Conservation (phyloP, 1,140 invertebrate genomes). For the Sesamia nonagrioides region DNA sequence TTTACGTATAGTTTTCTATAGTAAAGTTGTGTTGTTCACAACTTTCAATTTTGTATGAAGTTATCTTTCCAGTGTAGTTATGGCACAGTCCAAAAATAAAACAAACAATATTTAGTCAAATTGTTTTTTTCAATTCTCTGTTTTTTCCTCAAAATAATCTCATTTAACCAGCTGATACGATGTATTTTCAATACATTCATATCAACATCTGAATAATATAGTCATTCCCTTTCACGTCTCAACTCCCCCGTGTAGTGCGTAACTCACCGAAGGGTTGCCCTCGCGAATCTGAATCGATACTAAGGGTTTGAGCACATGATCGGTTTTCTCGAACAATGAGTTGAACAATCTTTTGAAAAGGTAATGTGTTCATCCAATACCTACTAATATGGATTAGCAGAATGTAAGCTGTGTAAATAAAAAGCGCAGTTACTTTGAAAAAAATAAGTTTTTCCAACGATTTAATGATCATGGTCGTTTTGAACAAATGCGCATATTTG, state of each 20-base stretch:
- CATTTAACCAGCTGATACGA: background rate
- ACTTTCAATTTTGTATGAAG: too few relatives aligned
- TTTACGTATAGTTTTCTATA: too few relatives aligned
- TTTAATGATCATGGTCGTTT: too few relatives aligned
- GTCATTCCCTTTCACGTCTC: background rate
- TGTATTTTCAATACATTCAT: slow-evolving; percentile 5
- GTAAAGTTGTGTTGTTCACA: too few relatives aligned
- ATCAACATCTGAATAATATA: slow-evolving; percentile 17
- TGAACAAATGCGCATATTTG: too few relatives aligned
- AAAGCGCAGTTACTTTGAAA: too few relatives aligned
- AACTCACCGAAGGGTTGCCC: slow-evolving; percentile 37
- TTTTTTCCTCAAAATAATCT: too few relatives aligned
- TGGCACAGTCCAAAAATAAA: too few relatives aligned
- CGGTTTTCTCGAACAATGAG: slow-evolving; percentile 28
- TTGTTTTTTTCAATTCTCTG: too few relatives aligned
- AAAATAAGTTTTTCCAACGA: too few relatives aligned
- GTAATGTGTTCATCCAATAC: slow-evolving; percentile 24
- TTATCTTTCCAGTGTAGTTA: too few relatives aligned
- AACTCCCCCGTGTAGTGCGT: slow-evolving; percentile 6
- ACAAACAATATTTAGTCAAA: too few relatives aligned
- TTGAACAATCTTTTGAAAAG: slow-evolving; percentile 13
- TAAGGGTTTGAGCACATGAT: slow-evolving; percentile 40
- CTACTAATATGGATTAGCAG: background rate
- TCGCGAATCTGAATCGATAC: slow-evolving; percentile 28
- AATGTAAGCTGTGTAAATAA: background rate